Evolutionary conservation across 2,888 invertebrate genomes (phyloP), one percentile per base, ranked within the genome.

Genomic region (Stenolophus ochropezus): DNA sequence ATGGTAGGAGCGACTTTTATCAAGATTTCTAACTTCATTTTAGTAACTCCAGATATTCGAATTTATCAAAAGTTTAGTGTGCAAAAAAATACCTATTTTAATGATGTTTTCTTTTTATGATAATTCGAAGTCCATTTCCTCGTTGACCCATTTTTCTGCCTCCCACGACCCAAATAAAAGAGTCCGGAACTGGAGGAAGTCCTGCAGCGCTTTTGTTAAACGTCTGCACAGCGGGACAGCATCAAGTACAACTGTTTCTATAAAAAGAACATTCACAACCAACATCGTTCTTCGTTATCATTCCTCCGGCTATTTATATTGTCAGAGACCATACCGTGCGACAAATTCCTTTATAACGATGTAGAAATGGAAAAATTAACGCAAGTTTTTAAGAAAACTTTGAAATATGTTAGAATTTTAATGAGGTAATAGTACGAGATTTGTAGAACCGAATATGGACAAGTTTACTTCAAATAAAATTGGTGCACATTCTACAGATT

Each of bases 211-310:
- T 23, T 47, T 65, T 78, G 76, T 77, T n/a, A n/a, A n/a, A n/a
- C n/a, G n/a, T n/a, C n/a, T n/a, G n/a, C n/a, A n/a, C n/a, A n/a
- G n/a, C n/a, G n/a, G n/a, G n/a, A n/a, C n/a, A n/a, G 33, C 33
- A 42, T n/a, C 33, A 42, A 11, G 0, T 77, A 77, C 77, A 78
- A 78, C 78, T 78, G 78, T 78, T 78, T 78, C 78, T 78, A 78
- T 78, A 78, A 78, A 78, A 78, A 65, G 78, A 78, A 78, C 78
- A 78, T 42, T 11, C 33, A 42, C n/a, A n/a, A n/a, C 6, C 33
- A 42, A 49, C 25, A 49, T 49, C 65, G 47, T 42, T 49, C 78
- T 61, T 78, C 47, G 78, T 78, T 78, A 78, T 78, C 78, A 78
- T 78, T 78, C 78, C 78, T 14, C 23, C 18, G 14, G 18, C 65